These are phyloP conservation scores for Crocallis elinguaria DNA, from an alignment of 2,888 invertebrate species.

Conservation along the genomic window DNA sequence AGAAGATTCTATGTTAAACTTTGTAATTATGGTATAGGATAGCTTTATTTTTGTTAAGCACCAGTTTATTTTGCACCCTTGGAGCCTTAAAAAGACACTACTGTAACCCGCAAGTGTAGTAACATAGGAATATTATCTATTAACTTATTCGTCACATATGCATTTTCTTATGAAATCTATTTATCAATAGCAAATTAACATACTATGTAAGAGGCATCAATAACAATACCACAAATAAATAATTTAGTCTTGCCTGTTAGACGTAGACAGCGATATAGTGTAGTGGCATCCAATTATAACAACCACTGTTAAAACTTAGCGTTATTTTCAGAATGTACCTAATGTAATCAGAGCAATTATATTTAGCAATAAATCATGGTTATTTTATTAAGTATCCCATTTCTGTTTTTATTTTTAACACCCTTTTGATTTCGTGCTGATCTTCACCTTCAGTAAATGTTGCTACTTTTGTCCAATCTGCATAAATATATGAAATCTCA, in stretches of 20 bases:
- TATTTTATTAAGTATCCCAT: conserved; percentile 36
- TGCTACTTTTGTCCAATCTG: too few species aligned
- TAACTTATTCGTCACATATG: conserved; percentile 13
- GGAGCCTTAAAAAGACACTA: conserved; percentile 48
- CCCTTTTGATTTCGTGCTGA: background rate
- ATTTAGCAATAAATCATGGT: conserved; percentile 67
- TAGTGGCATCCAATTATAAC: conserved; percentile 17
- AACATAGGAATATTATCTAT: too few species aligned
- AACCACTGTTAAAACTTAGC: conserved; percentile 33
- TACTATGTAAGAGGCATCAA: conserved; percentile 3
- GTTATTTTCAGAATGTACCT: conserved; percentile 39
- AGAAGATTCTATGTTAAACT: conserved; percentile 19
- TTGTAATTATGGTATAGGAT: conserved; percentile 22
- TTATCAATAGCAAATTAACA: background rate
- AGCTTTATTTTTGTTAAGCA: conserved; percentile 45
- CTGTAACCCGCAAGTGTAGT: conserved; percentile 6
- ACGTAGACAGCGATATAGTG: conserved; percentile 38
- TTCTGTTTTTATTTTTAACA: background rate
- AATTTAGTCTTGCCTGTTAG: conserved; percentile 36
- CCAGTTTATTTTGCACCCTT: conserved; percentile 62
- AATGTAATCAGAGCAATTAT: conserved; percentile 62
- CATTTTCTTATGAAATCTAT: conserved; percentile 8
- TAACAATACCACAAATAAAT: conserved; percentile 21
- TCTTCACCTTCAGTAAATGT: background rate
- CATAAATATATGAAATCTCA: too few species aligned